Base-by-base conservation (phyloP, 2,888 invertebrate species). In the Rosalia funebris region DNA sequence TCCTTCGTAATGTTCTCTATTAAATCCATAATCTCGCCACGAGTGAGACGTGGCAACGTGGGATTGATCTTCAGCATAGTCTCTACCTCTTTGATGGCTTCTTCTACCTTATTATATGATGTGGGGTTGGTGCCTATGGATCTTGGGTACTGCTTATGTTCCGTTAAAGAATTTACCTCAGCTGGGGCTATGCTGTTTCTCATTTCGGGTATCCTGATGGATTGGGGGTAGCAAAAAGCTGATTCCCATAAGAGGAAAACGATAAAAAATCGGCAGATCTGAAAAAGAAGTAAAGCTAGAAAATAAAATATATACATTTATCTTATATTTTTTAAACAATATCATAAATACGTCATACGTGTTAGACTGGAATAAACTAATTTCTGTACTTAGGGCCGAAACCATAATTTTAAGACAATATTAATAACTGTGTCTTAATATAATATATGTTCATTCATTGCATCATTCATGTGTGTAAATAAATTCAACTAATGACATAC, bases 11-110 rank as follows among this genome's bases (percentile, higher is more conserved):
- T 88, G 67, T 91, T 90, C 65, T 88, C 85, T 2, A 91, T 78
- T 12, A 91, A 83, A 63, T 87, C 85, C 17, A 91, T 77, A 61
- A 91, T 90, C 75, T 91, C 88, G 5, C 86, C 85, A 70, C 89
- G 82, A 0, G 85, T 84, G 17, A 91, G 78, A 61, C 88, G 82
- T 1, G 91, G 91, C 45, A 91, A 76, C n/a, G 82, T 82, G 1
- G 87, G 82, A 75, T 90, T 86, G 2, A 83, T 79, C 71, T 84
- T 82, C 5, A 91, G 80, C 69, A 90, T 84, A 31, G 77, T 84
- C 72, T 91, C 87, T 1, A 91, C 91, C 80, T 90, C 88, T 70
- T 84, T 82, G 3, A 91, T 86, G 5, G 90, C 90, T 65, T 83
- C 84, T 68, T 88, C 86, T 0, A 87, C 82, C 65, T 85, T 84